Evolutionary conservation across 2,113 vertebrate species (phyloP), one percentile per base, ranked within the genome.

Genomic region (Lepus timidus): DNA sequence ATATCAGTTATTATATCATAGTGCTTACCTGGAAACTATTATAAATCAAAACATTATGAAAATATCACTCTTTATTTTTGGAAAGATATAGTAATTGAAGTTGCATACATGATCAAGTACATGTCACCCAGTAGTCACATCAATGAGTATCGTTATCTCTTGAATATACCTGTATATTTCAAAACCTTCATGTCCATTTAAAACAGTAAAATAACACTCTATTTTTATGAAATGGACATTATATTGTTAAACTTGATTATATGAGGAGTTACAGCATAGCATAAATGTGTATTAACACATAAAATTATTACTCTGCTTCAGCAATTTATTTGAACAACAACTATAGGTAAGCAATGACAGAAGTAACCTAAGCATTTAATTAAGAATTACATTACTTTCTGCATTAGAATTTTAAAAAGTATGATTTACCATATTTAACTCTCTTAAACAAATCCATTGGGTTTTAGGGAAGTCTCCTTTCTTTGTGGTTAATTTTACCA

Each of bases 391-490:
- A 92, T 75, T 70, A 36, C 14, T 52, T 88, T 68, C 27, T 89
- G 49, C n/a, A 10, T 67, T 68, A 68, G 64, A 85, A 85, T 92
- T 33, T 89, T 85, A 92, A 75, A 75, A 44, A 82, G 19, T 23
- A 70, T 85, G 29, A 33, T 89, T 96, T 81, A 12, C 9, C 62
- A 75, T 79, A 23, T 7, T 84, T 92, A 81, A 89, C 33, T 86
- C 61, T 74, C 61, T 82, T 70, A 81, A 75, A 76, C 5, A 58
- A 78, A 64, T 9, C 73, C 65, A 85, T 55, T 1, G 1, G 16
- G 16, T 85, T 93, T 94, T 58, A 80, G 11, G 70, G 44, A 29
- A 20, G 33, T 68, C 27, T 84, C 51, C 25, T 51, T 1, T 92
- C 68, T 81, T 29, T 27, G 55, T 55, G 64, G n/a, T 82, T 91